phyloP scores from a whole-genome alignment of 2,888 invertebrate species.

The Lepas anatifera region DNA sequence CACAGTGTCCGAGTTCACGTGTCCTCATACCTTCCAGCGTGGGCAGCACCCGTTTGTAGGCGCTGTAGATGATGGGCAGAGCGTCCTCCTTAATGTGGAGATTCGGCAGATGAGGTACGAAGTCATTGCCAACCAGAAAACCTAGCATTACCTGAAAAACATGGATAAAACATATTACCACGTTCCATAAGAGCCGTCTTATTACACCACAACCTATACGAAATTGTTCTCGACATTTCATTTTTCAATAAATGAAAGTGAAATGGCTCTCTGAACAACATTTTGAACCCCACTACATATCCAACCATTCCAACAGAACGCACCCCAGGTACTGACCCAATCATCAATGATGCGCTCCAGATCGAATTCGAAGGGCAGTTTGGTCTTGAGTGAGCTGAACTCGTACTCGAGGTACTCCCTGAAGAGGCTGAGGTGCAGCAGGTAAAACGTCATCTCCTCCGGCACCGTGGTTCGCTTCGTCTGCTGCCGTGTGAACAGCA shows the following conservation, averaged over 20 bases:
- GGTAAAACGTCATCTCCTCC: constrained; percentile 82
- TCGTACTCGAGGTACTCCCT: constrained; percentile 26
- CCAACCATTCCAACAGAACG: constrained; percentile 19
- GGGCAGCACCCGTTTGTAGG: constrained; percentile 76
- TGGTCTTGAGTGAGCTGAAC: constrained; percentile 42
- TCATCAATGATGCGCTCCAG: constrained; percentile 90
- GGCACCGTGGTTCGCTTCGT: constrained; percentile 47
- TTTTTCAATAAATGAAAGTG: too few species aligned
- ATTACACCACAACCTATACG: too few species aligned
- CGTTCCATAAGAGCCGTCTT: too few species aligned
- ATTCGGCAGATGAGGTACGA: constrained; percentile 89
- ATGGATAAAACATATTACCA: too few species aligned
- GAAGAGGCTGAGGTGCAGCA: constrained; percentile 81
- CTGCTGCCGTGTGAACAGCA: background rate
- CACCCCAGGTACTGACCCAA: constrained; percentile 48
- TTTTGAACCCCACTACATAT: too few species aligned
- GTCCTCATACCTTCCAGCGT: constrained; percentile 64
- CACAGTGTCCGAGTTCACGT: background rate
- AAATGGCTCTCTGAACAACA: too few species aligned
- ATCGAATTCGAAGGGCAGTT: constrained; percentile 60
- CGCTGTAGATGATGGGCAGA: constrained; percentile 69
- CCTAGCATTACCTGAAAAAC: constrained; percentile 78
- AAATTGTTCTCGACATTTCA: too few species aligned
- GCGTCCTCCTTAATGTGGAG: constrained; percentile 87
- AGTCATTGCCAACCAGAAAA: constrained; percentile 94